These are phyloP conservation scores for Calyptomena viridis DNA, from an alignment of 2,113 vertebrate species.

Conservation along the genomic window DNA sequence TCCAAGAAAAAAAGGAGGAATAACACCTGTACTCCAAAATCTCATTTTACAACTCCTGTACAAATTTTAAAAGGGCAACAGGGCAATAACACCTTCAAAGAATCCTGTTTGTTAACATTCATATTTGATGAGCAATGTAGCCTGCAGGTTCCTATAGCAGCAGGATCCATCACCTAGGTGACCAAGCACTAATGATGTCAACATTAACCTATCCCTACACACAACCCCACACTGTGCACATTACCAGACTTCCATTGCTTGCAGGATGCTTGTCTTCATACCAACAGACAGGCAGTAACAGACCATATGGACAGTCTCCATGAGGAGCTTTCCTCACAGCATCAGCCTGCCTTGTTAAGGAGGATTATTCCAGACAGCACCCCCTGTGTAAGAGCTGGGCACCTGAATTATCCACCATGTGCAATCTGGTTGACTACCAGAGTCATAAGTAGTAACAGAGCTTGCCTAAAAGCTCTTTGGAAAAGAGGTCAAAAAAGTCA, in stretches of 20 bases:
- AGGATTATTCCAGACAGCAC: background rate
- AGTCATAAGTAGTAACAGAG: background rate
- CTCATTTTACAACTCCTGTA: background rate
- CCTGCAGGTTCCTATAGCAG: slow-evolving; percentile 50
- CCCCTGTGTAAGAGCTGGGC: background rate
- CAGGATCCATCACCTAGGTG: slow-evolving; percentile 54
- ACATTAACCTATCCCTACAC: background rate
- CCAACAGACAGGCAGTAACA: background rate
- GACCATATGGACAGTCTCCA: background rate
- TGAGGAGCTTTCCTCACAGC: background rate
- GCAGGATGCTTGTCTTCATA: background rate
- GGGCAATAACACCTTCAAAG: background rate
- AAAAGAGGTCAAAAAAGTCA: background rate
- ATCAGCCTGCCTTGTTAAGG: background rate
- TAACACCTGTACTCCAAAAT: background rate
- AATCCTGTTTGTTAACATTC: background rate
- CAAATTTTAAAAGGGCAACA: background rate
- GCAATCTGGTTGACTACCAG: background rate
- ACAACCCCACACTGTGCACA: background rate
- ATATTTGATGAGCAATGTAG: background rate
- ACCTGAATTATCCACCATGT: background rate
- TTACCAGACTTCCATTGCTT: background rate
- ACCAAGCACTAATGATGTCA: background rate
- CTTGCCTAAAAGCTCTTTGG: background rate
- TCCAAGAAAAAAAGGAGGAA: background rate